Evolutionary conservation across 1,140 invertebrate genomes (phyloP).

Genomic region (Drosophila albomicans): DNA sequence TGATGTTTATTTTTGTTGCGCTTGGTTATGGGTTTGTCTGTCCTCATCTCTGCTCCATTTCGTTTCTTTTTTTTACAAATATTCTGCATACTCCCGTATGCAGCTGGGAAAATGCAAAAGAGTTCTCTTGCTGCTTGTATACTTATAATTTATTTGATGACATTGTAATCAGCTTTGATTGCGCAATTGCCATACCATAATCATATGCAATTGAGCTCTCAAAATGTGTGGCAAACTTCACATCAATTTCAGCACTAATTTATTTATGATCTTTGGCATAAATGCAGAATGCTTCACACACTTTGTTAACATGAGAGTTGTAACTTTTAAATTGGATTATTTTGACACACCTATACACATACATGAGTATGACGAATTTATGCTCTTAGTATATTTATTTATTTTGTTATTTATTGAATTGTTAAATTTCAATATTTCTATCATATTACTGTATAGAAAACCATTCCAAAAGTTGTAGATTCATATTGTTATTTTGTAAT

Average conservation of each 20-base stretch:
- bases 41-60: slow-evolving; percentile 23
- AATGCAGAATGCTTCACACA: neutral
- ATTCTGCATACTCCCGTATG: slow-evolving; percentile 3
- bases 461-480: too few relatives aligned
- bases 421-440: too few relatives aligned
- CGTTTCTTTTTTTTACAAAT: slow-evolving; percentile 20
- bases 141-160: slow-evolving; percentile 13
- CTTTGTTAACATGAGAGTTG: too few relatives aligned
- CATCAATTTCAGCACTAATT: neutral
- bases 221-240: neutral
- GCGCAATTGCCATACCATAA: slow-evolving; percentile 7
- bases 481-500: too few relatives aligned
- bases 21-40: neutral
- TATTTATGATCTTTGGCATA: neutral
- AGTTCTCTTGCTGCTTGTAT: neutral
- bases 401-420: too few relatives aligned
- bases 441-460: too few relatives aligned
- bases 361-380: too few relatives aligned
- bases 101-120: slow-evolving; percentile 18
- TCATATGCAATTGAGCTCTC: neutral
- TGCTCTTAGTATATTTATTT: too few relatives aligned
- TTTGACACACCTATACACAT: too few relatives aligned
- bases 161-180: slow-evolving; percentile 24
- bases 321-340: too few relatives aligned
- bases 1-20: slow-evolving; percentile 54